Conservation (phyloP, 2,113 vertebrate species). For the Sardina pilchardus region DNA sequence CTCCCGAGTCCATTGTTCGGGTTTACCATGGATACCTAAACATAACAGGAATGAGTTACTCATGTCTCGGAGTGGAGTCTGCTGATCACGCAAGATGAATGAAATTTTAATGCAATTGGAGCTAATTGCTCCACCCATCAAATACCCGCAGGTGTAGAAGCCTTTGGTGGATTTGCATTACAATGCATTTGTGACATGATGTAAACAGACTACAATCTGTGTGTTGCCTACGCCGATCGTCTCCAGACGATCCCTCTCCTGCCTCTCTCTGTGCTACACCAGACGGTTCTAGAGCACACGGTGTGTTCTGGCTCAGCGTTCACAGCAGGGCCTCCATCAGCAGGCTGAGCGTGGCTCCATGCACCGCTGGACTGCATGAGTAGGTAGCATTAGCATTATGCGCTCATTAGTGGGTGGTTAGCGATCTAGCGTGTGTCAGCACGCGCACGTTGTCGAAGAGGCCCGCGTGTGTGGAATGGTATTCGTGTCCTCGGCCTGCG, state of each 20-base stretch:
- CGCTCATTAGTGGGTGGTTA: not conserved
- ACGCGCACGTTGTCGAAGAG: not conserved
- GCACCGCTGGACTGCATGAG: not conserved
- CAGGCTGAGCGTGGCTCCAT: not conserved
- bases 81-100: too few species aligned
- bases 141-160: not conserved
- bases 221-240: not conserved
- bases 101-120: not conserved
- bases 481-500: not conserved
- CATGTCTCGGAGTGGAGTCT: too few species aligned
- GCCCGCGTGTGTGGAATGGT: not conserved
- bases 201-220: not conserved
- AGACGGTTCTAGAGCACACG: not conserved
- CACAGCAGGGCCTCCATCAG: not conserved
- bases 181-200: not conserved
- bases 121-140: not conserved
- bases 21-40: not conserved
- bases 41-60: not conserved
- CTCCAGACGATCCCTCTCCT: not conserved
- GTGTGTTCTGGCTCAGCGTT: not conserved
- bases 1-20: not conserved
- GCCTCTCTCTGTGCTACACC: not conserved
- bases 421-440: not conserved
- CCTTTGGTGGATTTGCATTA: not conserved
- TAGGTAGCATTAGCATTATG: not conserved